Percentiles rank a stretch among this genome's conserved stretches.
Evolutionary conservation across 2,888 invertebrate genomes (phyloP).

Genomic region (Cantharis rustica): DNA sequence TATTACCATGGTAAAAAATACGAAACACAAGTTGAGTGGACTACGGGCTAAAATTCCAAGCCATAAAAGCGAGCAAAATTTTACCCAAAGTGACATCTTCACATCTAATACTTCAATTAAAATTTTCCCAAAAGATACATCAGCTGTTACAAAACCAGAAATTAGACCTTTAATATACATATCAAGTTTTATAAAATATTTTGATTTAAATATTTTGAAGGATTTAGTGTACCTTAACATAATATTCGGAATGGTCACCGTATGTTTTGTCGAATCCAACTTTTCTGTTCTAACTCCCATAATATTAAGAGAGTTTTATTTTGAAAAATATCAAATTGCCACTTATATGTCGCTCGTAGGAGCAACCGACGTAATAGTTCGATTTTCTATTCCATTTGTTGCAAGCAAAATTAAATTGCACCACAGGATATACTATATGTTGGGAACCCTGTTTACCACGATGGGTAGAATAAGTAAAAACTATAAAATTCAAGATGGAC

Average conservation of each 20-base stretch:
- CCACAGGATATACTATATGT: slow-evolving; percentile 71
- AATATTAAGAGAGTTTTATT: slow-evolving; percentile 69
- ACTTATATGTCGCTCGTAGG: slow-evolving; percentile 72
- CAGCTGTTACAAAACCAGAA: too few relatives aligned
- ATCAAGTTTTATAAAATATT: slow-evolving; percentile 58
- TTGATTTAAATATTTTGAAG: slow-evolving; percentile 71
- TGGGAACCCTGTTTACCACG: slow-evolving; percentile 71
- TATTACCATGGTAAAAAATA: background rate
- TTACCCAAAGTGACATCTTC: too few relatives aligned
- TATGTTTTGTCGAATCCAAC: slow-evolving; percentile 73
- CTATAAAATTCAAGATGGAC: too few relatives aligned
- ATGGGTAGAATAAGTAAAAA: slow-evolving; percentile 66
- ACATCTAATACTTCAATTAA: too few relatives aligned
- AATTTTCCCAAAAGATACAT: too few relatives aligned
- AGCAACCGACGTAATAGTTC: slow-evolving; percentile 67
- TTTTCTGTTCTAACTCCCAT: slow-evolving; percentile 76
- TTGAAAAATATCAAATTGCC: slow-evolving; percentile 65
- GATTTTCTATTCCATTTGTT: slow-evolving; percentile 71
- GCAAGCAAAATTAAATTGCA: slow-evolving; percentile 73
- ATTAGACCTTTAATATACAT: too few relatives aligned
- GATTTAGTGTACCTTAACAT: slow-evolving; percentile 73
- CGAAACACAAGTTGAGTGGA: background rate
- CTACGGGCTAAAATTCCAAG: slow-evolving; percentile 45
- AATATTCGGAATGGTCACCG: slow-evolving; percentile 72
- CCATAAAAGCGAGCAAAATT: slow-evolving; percentile 47